Conservation (phyloP, 2,113 vertebrate genomes). For the Ammodytes dubius region DNA sequence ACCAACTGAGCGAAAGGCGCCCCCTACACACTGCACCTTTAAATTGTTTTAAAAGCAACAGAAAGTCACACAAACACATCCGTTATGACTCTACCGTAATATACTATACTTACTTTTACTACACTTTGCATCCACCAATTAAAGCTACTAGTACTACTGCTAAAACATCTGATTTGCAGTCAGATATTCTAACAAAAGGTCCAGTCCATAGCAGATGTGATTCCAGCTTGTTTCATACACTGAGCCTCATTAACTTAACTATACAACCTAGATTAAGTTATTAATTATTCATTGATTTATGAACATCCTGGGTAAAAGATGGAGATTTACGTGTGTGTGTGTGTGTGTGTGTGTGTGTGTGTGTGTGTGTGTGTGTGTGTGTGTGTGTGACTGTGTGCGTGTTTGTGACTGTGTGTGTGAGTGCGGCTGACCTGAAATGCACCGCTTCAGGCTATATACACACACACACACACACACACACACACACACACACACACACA, state of each 20-base stretch:
- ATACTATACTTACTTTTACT: neutral
- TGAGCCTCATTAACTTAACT: neutral
- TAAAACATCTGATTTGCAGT: neutral
- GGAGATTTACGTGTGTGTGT: no score
- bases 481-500: no score
- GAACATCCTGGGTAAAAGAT: neutral
- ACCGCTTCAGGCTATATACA: slow-evolving; percentile 10
- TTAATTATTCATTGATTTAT: slow-evolving; percentile 13
- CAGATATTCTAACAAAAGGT: neutral
- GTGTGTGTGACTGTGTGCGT: no score
- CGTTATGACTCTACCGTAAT: neutral
- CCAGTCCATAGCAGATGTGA: neutral
- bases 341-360: no score
- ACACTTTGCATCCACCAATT: neutral
- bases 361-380: no score
- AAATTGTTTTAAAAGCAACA: no score
- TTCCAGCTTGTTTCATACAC: neutral
- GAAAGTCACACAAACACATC: neutral
- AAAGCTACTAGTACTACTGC: no score
- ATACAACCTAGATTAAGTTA: neutral
- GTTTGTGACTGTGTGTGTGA: no score
- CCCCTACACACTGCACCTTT: no score
- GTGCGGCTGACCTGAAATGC: slow-evolving; percentile 45
- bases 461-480: neutral
- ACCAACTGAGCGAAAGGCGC: no score